Evolutionary conservation across 2,113 vertebrate genomes (phyloP).

Genomic region (Fregetta grallaria): DNA sequence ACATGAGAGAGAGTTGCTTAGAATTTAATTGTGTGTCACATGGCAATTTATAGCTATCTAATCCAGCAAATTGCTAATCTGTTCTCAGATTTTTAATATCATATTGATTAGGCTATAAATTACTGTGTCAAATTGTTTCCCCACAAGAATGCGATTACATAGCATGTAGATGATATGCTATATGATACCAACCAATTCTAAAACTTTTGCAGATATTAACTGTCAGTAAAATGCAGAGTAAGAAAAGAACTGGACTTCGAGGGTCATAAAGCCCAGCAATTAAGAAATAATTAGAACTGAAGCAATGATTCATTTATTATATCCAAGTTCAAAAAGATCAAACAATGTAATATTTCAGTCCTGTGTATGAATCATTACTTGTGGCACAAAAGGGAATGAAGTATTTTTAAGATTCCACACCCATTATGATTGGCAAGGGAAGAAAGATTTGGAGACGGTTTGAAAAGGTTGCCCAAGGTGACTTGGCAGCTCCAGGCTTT

Average conservation of each 20-base stretch:
- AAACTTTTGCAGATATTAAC: neutral
- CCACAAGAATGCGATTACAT: neutral
- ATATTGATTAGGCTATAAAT: slow-evolving; percentile 4
- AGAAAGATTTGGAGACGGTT: slow-evolving; percentile 3
- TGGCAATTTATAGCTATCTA: neutral
- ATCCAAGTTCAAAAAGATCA: slow-evolving; percentile 29
- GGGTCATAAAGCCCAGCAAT: neutral
- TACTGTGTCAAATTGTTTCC: neutral
- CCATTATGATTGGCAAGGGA: slow-evolving; percentile 50
- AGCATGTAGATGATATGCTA: neutral
- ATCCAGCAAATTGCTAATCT: neutral
- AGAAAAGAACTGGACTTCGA: slow-evolving; percentile 3
- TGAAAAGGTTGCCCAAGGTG: slow-evolving; percentile 50
- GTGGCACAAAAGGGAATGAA: slow-evolving; percentile 23
- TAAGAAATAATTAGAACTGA: slow-evolving; percentile 18
- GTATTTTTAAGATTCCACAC: slow-evolving; percentile 38
- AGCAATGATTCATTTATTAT: slow-evolving; percentile 5
- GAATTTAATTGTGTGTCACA: neutral
- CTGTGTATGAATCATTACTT: neutral
- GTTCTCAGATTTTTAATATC: neutral
- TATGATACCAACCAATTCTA: neutral
- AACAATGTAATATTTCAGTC: slow-evolving; percentile 16
- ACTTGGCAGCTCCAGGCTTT: slow-evolving; percentile 34
- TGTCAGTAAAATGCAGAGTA: neutral
- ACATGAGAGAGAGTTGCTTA: neutral